Conservation (phyloP, 2,113 vertebrate genomes). For the Pollimyrus isidori region DNA sequence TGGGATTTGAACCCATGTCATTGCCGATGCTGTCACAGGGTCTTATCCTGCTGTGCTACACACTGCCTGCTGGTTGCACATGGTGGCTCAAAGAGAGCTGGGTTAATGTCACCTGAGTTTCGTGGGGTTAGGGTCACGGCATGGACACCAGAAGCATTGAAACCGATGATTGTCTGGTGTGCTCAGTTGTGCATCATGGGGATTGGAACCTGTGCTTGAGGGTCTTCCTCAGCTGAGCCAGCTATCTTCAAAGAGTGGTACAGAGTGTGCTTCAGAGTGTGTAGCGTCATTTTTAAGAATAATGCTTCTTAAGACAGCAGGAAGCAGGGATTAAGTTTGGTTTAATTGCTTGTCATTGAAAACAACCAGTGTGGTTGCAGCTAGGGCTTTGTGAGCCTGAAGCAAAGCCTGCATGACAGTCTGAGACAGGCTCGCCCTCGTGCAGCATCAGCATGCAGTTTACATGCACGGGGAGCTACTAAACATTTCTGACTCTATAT, state of each 20-base stretch:
- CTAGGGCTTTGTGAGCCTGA: conserved; percentile 27
- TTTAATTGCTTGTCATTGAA: conserved; percentile 37
- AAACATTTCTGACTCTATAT: conserved; percentile 51
- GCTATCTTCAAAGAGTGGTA: not conserved
- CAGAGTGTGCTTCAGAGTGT: not conserved
- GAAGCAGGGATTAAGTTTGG: conserved; percentile 30
- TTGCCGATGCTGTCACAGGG: not conserved
- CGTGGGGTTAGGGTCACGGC: not conserved
- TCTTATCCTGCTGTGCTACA: not conserved
- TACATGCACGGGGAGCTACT: conserved; percentile 59
- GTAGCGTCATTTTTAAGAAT: conserved; percentile 16
- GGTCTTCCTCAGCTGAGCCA: not conserved
- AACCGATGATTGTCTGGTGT: not conserved
- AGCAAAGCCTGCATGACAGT: not conserved
- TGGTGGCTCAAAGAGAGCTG: not conserved
- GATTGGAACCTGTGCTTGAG: not conserved
- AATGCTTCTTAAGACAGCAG: conserved; percentile 18
- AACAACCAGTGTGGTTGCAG: conserved; percentile 32
- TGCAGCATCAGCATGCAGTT: conserved; percentile 27
- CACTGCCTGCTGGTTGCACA: not conserved
- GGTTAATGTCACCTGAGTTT: not conserved
- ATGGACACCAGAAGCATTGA: not conserved
- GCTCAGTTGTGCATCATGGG: not conserved
- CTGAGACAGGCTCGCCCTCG: not conserved
- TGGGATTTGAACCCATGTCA: not conserved